Conservation (phyloP, 2,797 vertebrate genomes). For the Epinephelus malabaricus region DNA sequence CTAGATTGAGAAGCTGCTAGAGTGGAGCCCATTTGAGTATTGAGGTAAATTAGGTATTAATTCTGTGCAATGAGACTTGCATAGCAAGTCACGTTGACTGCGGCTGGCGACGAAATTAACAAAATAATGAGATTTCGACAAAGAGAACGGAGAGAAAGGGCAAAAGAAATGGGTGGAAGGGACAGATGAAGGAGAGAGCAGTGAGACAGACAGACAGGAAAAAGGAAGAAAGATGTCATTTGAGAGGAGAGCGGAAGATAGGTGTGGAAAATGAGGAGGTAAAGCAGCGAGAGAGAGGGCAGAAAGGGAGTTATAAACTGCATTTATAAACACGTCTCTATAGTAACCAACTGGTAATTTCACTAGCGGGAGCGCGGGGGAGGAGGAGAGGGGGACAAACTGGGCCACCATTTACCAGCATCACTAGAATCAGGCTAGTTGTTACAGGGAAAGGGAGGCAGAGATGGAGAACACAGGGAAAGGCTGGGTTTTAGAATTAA, state of each 20-base stretch:
- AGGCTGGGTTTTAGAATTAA: conserved; percentile 25
- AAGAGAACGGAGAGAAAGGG: conserved; percentile 51
- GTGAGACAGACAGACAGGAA: conserved; percentile 36
- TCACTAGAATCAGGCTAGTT: conserved; percentile 67
- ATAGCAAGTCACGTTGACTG: conserved; percentile 59
- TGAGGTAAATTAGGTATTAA: conserved; percentile 73
- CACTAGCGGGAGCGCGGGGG: conserved; percentile 62
- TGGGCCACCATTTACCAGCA: conserved; percentile 80
- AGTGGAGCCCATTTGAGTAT: conserved; percentile 59
- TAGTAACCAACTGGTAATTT: conserved; percentile 88
- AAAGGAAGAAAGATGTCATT: conserved; percentile 33
- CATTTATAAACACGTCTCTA: conserved; percentile 88
- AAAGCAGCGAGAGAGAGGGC: conserved; percentile 74
- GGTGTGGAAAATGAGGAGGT: conserved; percentile 68
- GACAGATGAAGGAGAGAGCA: conserved; percentile 54
- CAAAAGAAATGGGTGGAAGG: conserved; percentile 30
- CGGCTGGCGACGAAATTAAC: conserved; percentile 66
- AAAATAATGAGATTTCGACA: conserved; percentile 74
- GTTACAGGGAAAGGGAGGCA: conserved; percentile 59
- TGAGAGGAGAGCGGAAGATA: conserved; percentile 47
- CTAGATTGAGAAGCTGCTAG: conserved; percentile 51
- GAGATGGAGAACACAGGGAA: conserved; percentile 19
- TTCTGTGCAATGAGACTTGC: conserved; percentile 62
- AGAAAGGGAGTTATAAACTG: conserved; percentile 82
- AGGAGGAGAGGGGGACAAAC: conserved; percentile 60